phyloP scores from a whole-genome alignment of 2,113 vertebrate genomes.

The Rynchops niger region DNA sequence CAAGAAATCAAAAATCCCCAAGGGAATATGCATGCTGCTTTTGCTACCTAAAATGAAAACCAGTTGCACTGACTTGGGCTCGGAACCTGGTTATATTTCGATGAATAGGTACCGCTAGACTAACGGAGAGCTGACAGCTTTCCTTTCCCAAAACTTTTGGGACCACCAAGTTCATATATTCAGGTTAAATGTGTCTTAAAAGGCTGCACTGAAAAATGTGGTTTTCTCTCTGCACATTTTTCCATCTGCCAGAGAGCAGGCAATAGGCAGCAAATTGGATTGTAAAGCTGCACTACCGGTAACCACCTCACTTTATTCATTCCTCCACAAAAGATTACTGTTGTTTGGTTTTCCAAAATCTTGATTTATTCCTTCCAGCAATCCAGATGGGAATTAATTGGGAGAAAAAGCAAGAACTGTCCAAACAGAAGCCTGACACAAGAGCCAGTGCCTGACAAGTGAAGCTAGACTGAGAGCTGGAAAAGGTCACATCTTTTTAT shows the following conservation, averaged over 20 bases:
- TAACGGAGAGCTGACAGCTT: neutral
- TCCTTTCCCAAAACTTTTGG: neutral
- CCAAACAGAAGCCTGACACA: slow-evolving; percentile 3
- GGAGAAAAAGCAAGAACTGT: slow-evolving; percentile 1
- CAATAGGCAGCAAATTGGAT: neutral
- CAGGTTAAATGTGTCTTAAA: neutral
- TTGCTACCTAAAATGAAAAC: neutral
- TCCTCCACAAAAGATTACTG: neutral
- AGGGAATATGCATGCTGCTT: rapidly evolving
- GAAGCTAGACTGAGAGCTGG: neutral
- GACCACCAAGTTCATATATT: neutral
- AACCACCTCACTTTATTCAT: neutral
- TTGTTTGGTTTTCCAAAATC: neutral
- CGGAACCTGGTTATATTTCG: neutral
- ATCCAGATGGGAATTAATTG: neutral
- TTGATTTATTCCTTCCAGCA: slow-evolving; percentile 14
- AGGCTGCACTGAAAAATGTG: neutral
- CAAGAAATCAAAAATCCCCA: neutral
- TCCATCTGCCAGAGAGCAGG: neutral
- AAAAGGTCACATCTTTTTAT: neutral
- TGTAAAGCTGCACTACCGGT: neutral
- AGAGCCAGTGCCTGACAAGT: neutral
- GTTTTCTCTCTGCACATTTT: neutral
- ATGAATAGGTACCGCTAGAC: neutral
- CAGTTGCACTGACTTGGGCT: neutral